Conservation (phyloP, 1,140 invertebrate genomes). For the Anagrus nilaparvatae region DNA sequence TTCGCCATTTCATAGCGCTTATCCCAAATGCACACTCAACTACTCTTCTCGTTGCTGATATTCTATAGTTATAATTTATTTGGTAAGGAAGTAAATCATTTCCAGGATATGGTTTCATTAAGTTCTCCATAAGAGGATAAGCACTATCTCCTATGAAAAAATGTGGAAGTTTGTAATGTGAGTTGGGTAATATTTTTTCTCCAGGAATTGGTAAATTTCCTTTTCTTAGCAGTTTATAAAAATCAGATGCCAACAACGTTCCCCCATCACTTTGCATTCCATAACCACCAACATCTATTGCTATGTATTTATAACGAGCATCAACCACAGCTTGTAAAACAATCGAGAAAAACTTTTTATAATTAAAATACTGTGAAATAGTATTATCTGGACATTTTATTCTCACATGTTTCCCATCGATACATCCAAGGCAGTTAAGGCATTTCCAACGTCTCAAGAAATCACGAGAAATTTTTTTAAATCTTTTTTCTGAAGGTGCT, state of each 20-base stretch:
- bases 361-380: conserved; percentile 35
- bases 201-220: not conserved
- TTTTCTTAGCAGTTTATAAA: not conserved
- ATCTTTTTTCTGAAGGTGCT: not conserved
- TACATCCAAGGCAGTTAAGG: conserved; percentile 26
- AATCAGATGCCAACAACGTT: not conserved
- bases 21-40: not conserved
- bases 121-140: not conserved
- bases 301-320: conserved; percentile 38
- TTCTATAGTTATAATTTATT: not conserved
- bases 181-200: not conserved
- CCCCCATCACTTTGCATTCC: conserved; percentile 34
- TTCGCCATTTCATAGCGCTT: not conserved
- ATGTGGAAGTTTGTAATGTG: not conserved
- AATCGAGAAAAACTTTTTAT: conserved; percentile 38
- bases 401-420: conserved; percentile 36
- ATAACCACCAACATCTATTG: conserved; percentile 38
- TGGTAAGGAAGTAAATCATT: not conserved
- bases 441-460: conserved; percentile 4
- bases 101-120: not conserved
- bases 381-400: conserved; percentile 28
- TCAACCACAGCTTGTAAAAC: conserved; percentile 41
- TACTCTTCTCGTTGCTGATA: not conserved
- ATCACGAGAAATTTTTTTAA: not conserved
- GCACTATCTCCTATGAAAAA: not conserved